Evolutionary conservation across 2,888 invertebrate genomes (phyloP).

Genomic region (Hypomecis punctinalis): DNA sequence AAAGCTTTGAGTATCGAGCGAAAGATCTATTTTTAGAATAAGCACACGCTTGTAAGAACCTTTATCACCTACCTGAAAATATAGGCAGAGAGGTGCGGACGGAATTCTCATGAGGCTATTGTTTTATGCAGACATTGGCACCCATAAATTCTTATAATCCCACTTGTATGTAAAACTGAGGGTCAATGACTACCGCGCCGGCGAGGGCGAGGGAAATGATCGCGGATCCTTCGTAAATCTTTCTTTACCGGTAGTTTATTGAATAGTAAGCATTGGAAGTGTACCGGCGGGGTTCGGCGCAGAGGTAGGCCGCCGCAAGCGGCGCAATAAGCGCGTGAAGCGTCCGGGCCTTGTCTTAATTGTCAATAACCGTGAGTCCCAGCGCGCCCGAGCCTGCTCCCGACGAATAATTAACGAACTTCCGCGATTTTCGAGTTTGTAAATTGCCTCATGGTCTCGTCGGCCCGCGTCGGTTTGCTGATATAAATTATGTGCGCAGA

Average conservation of each 20-base stretch:
- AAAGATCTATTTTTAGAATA: constrained; percentile 4
- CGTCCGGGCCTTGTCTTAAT: constrained; percentile 78
- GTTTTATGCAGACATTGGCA: constrained; percentile 40
- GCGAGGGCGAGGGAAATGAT: constrained; percentile 44
- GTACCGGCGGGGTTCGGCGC: constrained; percentile 39
- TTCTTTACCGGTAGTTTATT: constrained; percentile 61
- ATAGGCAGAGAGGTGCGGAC: constrained; percentile 29
- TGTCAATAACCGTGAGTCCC: constrained; percentile 83
- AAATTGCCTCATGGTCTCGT: constrained; percentile 83
- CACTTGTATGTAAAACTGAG: constrained; percentile 42
- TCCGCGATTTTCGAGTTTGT: constrained; percentile 84
- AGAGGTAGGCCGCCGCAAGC: constrained; percentile 59
- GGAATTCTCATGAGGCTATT: constrained; percentile 32
- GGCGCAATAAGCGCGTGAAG: constrained; percentile 72
- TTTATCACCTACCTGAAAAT: constrained; percentile 26
- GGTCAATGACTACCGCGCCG: constrained; percentile 46
- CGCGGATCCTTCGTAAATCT: constrained; percentile 54
- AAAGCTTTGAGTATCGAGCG: not conserved
- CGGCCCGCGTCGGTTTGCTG: constrained; percentile 78
- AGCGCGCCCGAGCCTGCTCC: constrained; percentile 67
- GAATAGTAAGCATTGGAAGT: constrained; percentile 63
- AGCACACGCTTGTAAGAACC: constrained; percentile 3
- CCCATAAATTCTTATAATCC: constrained; percentile 38
- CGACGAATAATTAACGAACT: constrained; percentile 84
- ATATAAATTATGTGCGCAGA: constrained; percentile 81